Percentiles rank a stretch among this genome's conserved stretches.
These are phyloP conservation scores for Cydia splendana DNA, from an alignment of 1,140 invertebrate species.

Conservation along the genomic window DNA sequence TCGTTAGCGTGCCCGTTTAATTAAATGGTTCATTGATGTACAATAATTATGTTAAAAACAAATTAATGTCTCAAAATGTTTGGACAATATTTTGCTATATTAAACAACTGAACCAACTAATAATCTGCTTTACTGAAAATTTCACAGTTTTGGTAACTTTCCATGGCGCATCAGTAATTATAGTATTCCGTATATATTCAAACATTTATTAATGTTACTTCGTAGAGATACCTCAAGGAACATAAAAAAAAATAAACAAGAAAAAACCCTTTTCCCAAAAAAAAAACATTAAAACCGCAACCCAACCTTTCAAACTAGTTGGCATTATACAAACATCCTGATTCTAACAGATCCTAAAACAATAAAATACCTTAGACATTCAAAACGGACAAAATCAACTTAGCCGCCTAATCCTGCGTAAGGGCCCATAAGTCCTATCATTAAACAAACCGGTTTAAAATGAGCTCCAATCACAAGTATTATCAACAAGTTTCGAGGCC, in stretches of 20 bases:
- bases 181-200: too few relatives aligned
- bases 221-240: too few relatives aligned
- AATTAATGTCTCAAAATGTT: neutral
- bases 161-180: too few relatives aligned
- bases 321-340: slow-evolving; percentile 21
- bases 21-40: neutral
- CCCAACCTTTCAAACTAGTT: neutral
- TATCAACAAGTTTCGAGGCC: neutral
- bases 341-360: slow-evolving; percentile 22
- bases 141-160: too few relatives aligned
- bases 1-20: neutral
- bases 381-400: slow-evolving; percentile 24
- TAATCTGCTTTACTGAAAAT: too few relatives aligned
- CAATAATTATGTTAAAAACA: neutral
- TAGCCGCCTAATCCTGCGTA: slow-evolving; percentile 12
- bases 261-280: neutral
- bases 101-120: too few relatives aligned
- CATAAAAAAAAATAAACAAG: too few relatives aligned
- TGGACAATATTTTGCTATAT: too few relatives aligned
- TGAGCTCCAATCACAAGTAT: neutral
- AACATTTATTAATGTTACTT: too few relatives aligned
- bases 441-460: neutral
- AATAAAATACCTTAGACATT: slow-evolving; percentile 22
- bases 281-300: neutral
- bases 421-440: neutral